Conservation (phyloP, 2,113 vertebrate species). For the Menura novaehollandiae region DNA sequence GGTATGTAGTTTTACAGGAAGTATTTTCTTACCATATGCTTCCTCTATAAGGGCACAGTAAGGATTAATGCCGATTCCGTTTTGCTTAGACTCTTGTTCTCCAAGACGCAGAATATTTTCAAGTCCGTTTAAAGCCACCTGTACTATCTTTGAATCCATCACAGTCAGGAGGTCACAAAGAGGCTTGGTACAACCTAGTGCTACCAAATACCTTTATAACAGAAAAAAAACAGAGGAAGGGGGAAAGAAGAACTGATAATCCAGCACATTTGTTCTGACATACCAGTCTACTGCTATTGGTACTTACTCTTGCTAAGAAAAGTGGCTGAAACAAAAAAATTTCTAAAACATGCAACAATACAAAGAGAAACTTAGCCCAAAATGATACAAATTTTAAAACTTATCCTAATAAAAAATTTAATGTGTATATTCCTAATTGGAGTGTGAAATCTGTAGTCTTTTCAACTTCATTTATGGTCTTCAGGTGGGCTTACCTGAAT, state of each 20-base stretch:
- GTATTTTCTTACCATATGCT: conserved; percentile 79
- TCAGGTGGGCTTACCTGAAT: neutral
- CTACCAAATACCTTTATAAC: conserved; percentile 84
- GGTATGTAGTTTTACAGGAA: neutral
- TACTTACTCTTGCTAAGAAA: neutral
- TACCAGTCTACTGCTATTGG: neutral
- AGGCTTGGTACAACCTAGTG: conserved; percentile 87
- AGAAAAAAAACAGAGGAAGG: neutral
- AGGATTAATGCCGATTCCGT: conserved; percentile 82
- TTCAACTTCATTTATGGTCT: neutral
- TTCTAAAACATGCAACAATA: neutral
- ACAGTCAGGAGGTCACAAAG: conserved; percentile 91
- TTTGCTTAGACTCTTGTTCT: conserved; percentile 88
- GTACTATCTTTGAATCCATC: conserved; percentile 92
- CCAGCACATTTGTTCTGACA: neutral
- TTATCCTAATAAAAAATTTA: neutral
- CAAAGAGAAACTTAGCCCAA: neutral
- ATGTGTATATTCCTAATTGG: neutral
- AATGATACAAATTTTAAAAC: neutral
- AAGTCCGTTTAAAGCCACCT: conserved; percentile 88
- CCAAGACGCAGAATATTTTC: conserved; percentile 90
- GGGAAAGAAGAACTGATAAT: neutral
- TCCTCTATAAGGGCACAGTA: conserved; percentile 90
- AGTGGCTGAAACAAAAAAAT: neutral
- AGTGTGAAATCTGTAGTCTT: neutral